Percentiles rank a stretch among this genome's conserved stretches.
Evolutionary conservation across 2,113 vertebrate species (phyloP).

Genomic region (Megaceryle torquata): DNA sequence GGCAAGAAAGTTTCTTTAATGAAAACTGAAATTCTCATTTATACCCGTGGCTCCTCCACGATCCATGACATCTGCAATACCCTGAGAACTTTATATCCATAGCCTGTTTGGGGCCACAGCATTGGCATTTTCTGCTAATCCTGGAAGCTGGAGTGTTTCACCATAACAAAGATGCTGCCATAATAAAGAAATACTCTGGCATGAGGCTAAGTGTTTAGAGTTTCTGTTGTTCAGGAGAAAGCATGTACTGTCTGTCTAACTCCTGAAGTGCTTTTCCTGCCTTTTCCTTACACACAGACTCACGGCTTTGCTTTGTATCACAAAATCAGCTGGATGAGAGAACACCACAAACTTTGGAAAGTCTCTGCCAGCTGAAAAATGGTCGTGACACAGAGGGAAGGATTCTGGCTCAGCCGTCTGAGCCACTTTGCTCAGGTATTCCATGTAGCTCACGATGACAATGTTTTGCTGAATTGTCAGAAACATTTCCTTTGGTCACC

Average conservation of each 20-base stretch:
- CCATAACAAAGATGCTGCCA: not conserved
- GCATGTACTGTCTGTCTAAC: not conserved
- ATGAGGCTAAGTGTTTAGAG: not conserved
- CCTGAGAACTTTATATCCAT: not conserved
- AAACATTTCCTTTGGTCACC: conserved; percentile 36
- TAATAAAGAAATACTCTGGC: not conserved
- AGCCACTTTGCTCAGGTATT: not conserved
- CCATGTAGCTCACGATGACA: not conserved
- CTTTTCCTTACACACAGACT: not conserved
- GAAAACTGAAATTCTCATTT: not conserved
- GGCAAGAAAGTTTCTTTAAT: not conserved
- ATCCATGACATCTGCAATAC: not conserved
- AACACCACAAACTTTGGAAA: not conserved
- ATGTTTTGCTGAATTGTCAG: conserved; percentile 40
- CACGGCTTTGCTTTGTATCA: not conserved
- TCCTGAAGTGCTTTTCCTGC: not conserved
- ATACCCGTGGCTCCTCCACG: not conserved
- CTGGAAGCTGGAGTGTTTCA: not conserved
- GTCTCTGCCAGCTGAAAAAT: not conserved
- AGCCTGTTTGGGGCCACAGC: not conserved
- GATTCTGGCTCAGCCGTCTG: not conserved
- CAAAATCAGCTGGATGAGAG: not conserved
- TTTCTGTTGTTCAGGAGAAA: not conserved
- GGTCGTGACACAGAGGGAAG: not conserved
- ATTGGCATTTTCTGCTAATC: not conserved